Evolutionary conservation across 2,888 invertebrate genomes (phyloP), one percentile per base, ranked within the genome.

Genomic region (Aelia acuminata): DNA sequence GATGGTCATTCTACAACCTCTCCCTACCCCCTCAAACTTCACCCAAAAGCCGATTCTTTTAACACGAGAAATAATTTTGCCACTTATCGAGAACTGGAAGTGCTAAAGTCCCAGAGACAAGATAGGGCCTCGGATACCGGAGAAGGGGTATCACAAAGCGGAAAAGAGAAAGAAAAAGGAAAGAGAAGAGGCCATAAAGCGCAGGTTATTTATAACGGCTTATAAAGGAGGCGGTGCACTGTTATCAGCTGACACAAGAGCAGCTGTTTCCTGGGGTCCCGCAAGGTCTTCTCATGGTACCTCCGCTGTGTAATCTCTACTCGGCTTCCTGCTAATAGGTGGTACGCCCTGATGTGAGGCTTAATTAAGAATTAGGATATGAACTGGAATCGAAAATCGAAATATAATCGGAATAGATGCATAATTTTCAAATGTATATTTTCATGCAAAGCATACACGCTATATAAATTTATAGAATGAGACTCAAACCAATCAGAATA

Each of bases 241-340:
- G 87, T 87, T 87, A 87, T 87, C 87, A 80, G 80, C 53, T 87
- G 87, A 80, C 87, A 87, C 63, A 75, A 75, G 87, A 87, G 49
- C 87, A 87, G 87, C 87, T 87, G 87, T 75, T 87, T 87, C 87
- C 87, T 70, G 87, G 87, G 35, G 87, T 87, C 87, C 26, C 80
- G 49, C 87, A 87, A 43, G 87, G 53, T 35, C 48, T 47, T 31
- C 35, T 49, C 31, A 50, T 80, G 26, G 70, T 20, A n/a, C 47
- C 43, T 87, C 50, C 35, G 11, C 31, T 84, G 84, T 84, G 31
- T 50, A 50, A 49, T 50, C 84, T 84, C 84, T 84, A 35, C 31
- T 39, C 80, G 80, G 80, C 80, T 80, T 80, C 39, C 43, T 47
- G 43, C 43, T 80, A 50, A 50, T 48, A 31, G 84, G 18, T 47